Conservation (phyloP, 1,140 invertebrate genomes). For the Zaprionus ghesquierei region DNA sequence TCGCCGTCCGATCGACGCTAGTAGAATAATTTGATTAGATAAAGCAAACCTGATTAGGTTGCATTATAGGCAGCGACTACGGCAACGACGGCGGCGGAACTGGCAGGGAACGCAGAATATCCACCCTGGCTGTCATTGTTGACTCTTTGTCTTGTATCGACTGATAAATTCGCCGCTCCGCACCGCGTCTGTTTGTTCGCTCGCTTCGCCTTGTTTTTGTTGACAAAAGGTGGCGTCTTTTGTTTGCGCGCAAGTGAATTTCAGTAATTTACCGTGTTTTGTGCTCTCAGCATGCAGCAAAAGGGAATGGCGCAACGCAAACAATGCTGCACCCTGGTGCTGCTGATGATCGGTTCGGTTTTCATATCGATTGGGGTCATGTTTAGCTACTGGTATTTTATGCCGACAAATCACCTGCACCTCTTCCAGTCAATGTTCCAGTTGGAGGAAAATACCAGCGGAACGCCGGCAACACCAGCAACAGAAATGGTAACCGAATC, state of each 20-base stretch:
- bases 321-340: slow-evolving; percentile 49
- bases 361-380: slow-evolving; percentile 41
- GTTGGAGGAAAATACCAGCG: not conserved
- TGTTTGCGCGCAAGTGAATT: slow-evolving; percentile 1
- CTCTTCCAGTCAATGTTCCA: slow-evolving; percentile 38
- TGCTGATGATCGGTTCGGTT: slow-evolving; percentile 44
- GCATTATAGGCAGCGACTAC: slow-evolving; percentile 2
- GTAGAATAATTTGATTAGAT: slow-evolving; percentile 69
- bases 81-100: no score
- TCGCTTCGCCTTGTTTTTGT: not conserved
- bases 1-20: not conserved
- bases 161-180: not conserved
- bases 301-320: slow-evolving; percentile 19
- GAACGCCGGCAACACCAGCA: not conserved
- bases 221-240: not conserved
- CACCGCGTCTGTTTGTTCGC: not conserved
- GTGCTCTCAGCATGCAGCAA: slow-evolving; percentile 39
- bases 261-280: slow-evolving; percentile 3
- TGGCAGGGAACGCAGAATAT: not conserved
- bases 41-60: slow-evolving; percentile 56
- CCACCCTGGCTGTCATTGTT: not conserved
- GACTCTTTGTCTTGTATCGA: not conserved
- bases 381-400: slow-evolving; percentile 55
- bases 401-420: slow-evolving; percentile 33
- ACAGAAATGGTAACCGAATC: slow-evolving; percentile 12